Base-by-base conservation (phyloP, 2,113 vertebrate species). In the Onychostoma macrolepis region DNA sequence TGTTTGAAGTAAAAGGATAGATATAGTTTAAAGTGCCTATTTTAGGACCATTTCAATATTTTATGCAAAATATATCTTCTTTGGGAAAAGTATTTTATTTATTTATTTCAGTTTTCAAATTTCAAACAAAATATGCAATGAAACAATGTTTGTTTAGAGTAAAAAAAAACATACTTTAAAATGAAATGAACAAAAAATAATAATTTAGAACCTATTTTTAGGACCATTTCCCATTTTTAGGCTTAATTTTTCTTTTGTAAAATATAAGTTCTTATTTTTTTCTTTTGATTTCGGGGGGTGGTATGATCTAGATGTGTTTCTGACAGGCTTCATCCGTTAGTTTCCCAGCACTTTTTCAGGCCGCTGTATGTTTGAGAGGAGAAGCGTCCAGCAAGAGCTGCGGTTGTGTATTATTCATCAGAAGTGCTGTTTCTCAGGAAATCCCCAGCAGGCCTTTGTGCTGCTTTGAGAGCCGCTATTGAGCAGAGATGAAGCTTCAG, bases 381-480 rank as follows among this genome's bases (percentile, higher is more conserved):
- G 38, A 26, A 26, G 43, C 24, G 69, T 72, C 69, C 69, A 24
- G 33, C 69, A 19, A 84, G 91, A 91, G 85, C 84, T 38, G 24
- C 33, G 12, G 33, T 45, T 80, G 90, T 94, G 92, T 94, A 92
- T 94, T 92, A 93, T 94, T 94, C 90, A 93, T 94, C 91, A 88
- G 91, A 92, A 92, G 92, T 92, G 79, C 41, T 80, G 79, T 65
- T 65, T 81, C 72, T 67, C 26, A 43, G 88, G 88, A 88, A 92
- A 91, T 93, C 93, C 92, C 92, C 92, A 92, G 91, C 92, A 90
- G 92, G 90, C 88, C 92, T 94, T 92, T 93, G 93, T 94, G 92
- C 90, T 77, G 90, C 89, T 93, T 91, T 93, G 88, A 93, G 92
- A 90, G 86, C 85, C 21, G 89, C 87, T 89, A 87, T 50, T 80